A percentile compares a stretch with the other conserved stretches of the same genome.
Evolutionary conservation across 2,113 vertebrate genomes (phyloP).

Genomic region (Greenwoodochromis staneri): DNA sequence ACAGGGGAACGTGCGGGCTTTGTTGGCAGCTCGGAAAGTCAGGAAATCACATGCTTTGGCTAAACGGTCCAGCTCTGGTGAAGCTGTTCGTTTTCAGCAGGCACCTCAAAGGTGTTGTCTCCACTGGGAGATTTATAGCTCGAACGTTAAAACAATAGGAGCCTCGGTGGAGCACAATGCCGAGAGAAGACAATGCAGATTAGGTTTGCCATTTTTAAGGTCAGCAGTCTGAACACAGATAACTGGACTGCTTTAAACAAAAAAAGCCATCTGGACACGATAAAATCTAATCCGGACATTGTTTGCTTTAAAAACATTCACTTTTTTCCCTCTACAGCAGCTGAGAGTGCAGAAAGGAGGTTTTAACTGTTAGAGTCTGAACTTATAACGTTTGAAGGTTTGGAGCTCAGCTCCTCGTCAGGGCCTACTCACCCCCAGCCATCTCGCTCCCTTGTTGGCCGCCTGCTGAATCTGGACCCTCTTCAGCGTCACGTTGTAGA

Average conservation of each 20-base stretch:
- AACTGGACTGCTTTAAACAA: neutral
- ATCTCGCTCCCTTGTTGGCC: constrained; percentile 89
- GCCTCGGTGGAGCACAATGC: neutral
- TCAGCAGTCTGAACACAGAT: neutral
- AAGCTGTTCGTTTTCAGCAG: constrained; percentile 17
- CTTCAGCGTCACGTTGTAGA: constrained; percentile 94
- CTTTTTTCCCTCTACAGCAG: neutral
- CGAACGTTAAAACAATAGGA: constrained; percentile 39
- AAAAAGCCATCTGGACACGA: neutral
- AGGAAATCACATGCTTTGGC: constrained; percentile 62
- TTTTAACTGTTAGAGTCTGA: neutral
- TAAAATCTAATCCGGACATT: neutral
- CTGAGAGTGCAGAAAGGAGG: neutral
- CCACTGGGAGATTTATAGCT: constrained; percentile 18
- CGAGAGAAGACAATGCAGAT: constrained; percentile 1
- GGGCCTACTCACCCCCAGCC: constrained; percentile 71
- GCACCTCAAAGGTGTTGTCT: constrained; percentile 34
- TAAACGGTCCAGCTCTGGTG: constrained; percentile 18
- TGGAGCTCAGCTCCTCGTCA: neutral
- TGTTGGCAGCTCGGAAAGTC: constrained; percentile 32
- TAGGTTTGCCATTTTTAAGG: neutral
- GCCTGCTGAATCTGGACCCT: constrained; percentile 94
- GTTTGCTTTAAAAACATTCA: neutral
- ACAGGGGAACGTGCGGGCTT: constrained; percentile 5
- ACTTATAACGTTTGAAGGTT: neutral